Conservation (phyloP, 2,797 vertebrate species). For the Tenualosa ilisha region DNA sequence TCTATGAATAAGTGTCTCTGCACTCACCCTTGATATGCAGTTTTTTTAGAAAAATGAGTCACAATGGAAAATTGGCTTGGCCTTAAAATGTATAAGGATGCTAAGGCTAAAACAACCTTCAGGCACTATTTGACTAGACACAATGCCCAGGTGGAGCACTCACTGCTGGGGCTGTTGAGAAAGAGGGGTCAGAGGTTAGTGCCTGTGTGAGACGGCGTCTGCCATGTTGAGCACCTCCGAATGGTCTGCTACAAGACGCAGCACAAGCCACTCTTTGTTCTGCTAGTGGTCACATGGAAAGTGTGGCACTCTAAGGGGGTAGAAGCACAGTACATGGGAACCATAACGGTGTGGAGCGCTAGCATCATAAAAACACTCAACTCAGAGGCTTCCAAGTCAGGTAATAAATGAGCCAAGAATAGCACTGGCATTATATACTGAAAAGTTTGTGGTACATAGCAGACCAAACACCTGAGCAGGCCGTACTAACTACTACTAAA, state of each 20-base stretch:
- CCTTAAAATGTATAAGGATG: neutral
- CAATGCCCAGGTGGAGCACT: neutral
- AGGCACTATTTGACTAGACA: neutral
- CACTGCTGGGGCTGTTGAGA: neutral
- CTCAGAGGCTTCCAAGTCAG: neutral
- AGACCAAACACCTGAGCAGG: neutral
- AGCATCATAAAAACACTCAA: neutral
- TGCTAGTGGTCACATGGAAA: conserved; percentile 23
- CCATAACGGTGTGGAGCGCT: neutral
- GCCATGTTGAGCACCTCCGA: conserved; percentile 5
- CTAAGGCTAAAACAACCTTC: neutral
- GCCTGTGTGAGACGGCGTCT: neutral
- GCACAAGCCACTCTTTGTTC: conserved; percentile 34
- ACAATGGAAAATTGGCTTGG: neutral
- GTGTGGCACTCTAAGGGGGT: neutral
- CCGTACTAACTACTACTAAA: neutral
- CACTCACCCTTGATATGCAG: neutral
- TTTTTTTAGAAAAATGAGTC: too few relatives aligned
- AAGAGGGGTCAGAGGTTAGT: conserved; percentile 11
- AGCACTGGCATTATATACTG: neutral
- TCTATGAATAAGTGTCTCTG: neutral
- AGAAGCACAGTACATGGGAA: neutral
- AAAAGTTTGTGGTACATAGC: neutral
- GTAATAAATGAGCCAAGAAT: neutral
- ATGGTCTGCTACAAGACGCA: neutral